Evolutionary conservation across 2,113 vertebrate genomes (phyloP), one percentile per base, ranked within the genome.

Genomic region (Channa argus): DNA sequence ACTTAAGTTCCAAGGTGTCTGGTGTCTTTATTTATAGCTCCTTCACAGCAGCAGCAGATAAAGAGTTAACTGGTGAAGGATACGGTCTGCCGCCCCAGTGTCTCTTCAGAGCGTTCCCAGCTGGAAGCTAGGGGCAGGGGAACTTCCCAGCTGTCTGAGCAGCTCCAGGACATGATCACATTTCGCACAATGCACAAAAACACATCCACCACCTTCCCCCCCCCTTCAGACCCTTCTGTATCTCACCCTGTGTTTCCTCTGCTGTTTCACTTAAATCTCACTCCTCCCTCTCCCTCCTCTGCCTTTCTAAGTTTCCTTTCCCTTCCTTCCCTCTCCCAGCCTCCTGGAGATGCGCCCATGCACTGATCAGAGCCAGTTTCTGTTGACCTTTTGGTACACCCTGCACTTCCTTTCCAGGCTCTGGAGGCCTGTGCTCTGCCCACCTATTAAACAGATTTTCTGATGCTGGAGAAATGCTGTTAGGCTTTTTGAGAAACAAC

Each of bases 141-240:
- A 65, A 83, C 82, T 92, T 90, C 90, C 90, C 89, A 91, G 89
- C 87, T 88, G 91, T 85, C 90, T 69, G 79, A 63, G 68, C 51
- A 51, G 72, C 79, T 88, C 73, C 86, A 88, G 77, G 84, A 88
- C 74, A 54, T 67, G 86, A 91, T 92, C 90, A 84, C 80, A 83
- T 92, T 90, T 88, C 89, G 89, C 79, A 84, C 86, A 88, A 90
- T 83, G 79, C 80, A 83, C 77, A 81, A 80, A 86, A 83, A 88
- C 78, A 79, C 82, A 66, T 79, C 65, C 78, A 82, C 67, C 50
- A 37, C 0, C 3, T 3, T 5, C 49, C 5, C n/a, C 41, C 3
- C n/a, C 46, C 15, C 71, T 13, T 46, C 3, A 4, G 1, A 5
- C 45, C 69, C n/a, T 37, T 24, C 24, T 24, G 24, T 60, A 7